Evolutionary conservation across 2,797 vertebrate genomes (phyloP).

Genomic region (Anabacerthia variegaticeps): DNA sequence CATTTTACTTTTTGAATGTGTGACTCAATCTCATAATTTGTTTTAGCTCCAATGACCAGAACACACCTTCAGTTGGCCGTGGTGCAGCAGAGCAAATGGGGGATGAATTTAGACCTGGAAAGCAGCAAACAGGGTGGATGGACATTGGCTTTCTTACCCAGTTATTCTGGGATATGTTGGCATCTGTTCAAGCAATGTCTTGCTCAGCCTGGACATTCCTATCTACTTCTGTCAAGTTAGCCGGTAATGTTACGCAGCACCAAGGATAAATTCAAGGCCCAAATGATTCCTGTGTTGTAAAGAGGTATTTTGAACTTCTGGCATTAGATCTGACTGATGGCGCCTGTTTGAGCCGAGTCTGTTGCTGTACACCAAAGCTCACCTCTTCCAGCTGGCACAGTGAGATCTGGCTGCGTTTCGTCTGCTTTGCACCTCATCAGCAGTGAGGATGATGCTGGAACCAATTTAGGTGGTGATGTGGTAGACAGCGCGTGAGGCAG

Average conservation of each 20-base stretch:
- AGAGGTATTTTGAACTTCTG: conserved; percentile 33
- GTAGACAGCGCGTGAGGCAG: conserved; percentile 51
- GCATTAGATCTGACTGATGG: neutral
- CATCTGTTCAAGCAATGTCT: neutral
- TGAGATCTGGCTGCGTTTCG: neutral
- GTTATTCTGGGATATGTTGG: neutral
- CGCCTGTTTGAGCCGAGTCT: neutral
- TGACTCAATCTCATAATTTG: neutral
- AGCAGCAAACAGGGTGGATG: neutral
- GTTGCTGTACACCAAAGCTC: conserved; percentile 31
- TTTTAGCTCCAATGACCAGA: neutral
- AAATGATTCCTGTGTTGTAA: neutral
- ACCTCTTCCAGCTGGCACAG: conserved; percentile 57
- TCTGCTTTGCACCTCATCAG: conserved; percentile 62
- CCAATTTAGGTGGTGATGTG: conserved; percentile 57
- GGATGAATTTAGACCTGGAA: neutral
- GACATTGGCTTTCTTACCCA: neutral
- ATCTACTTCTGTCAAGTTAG: neutral
- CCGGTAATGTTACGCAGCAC: neutral
- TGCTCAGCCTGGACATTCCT: conserved; percentile 34
- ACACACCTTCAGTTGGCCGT: neutral
- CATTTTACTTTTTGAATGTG: rapidly evolving
- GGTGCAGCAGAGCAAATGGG: neutral
- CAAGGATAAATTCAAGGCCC: neutral
- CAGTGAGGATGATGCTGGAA: conserved; percentile 42